phyloP scores from a whole-genome alignment of 1,140 invertebrate species.

The Drosophila fuyamai region DNA sequence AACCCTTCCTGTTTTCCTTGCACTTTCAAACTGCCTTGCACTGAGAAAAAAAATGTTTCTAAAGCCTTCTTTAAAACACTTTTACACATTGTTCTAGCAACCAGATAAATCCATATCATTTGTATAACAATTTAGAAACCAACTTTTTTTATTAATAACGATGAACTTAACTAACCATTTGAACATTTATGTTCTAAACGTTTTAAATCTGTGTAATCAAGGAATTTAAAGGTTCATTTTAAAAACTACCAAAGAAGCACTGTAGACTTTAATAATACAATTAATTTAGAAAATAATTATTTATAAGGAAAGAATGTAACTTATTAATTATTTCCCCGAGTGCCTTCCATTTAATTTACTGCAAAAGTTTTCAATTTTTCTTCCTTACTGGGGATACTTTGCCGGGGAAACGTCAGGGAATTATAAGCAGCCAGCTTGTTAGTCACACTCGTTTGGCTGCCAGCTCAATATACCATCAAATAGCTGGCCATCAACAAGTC shows the following conservation, averaged over 20 bases:
- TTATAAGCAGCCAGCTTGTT: slow-evolving; percentile 43
- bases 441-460: slow-evolving; percentile 35
- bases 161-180: no score
- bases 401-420: slow-evolving; percentile 16
- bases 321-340: neutral
- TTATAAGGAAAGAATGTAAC: neutral
- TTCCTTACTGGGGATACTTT: neutral
- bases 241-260: no score
- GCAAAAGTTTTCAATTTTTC: slow-evolving; percentile 3
- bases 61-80: neutral
- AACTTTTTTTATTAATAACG: no score
- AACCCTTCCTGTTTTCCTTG: slow-evolving; percentile 7
- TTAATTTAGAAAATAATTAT: no score
- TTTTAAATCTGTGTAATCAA: no score
- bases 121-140: no score
- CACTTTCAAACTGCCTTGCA: neutral
- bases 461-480: slow-evolving; percentile 43
- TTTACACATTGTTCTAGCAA: no score
- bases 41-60: slow-evolving; percentile 8
- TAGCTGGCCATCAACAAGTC: slow-evolving; percentile 53
- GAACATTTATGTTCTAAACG: no score
- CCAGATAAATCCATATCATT: no score
- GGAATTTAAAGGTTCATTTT: no score
- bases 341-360: slow-evolving; percentile 16
- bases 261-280: no score